phyloP scores from a whole-genome alignment of 2,888 invertebrate species.

The Malthinus flaveolus region DNA sequence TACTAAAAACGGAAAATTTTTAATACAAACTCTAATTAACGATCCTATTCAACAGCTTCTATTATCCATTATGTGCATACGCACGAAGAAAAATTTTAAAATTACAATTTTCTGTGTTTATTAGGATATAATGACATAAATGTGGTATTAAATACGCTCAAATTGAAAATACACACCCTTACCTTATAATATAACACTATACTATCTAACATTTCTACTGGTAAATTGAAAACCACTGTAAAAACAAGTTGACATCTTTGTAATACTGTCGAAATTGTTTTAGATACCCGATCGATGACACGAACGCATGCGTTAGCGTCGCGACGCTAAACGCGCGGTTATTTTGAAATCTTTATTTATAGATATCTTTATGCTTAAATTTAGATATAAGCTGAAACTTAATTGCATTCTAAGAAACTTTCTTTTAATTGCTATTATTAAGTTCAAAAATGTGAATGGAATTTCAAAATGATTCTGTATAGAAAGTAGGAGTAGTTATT shows the following conservation, averaged over 20 bases:
- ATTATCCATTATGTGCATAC: no score
- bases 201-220: conserved; percentile 52
- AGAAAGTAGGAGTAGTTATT: no score
- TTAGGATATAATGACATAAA: no score
- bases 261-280: conserved; percentile 39
- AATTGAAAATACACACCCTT: conserved; percentile 33
- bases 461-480: no score
- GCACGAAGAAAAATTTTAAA: no score
- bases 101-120: no score
- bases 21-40: no score
- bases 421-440: no score
- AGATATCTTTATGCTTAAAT: conserved; percentile 15
- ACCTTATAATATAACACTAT: conserved; percentile 43
- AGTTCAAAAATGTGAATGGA: no score
- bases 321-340: conserved; percentile 28
- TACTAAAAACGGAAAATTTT: no score
- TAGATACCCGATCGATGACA: conserved; percentile 42
- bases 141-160: background rate
- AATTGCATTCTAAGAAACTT: no score
- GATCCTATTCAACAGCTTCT: no score
- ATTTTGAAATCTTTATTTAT: conserved; percentile 32
- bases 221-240: conserved; percentile 46
- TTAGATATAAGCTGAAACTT: background rate
- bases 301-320: conserved; percentile 40
- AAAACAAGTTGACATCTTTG: conserved; percentile 53